Base-by-base conservation (phyloP, 1,140 invertebrate species). In the Zaprionus davidi region DNA sequence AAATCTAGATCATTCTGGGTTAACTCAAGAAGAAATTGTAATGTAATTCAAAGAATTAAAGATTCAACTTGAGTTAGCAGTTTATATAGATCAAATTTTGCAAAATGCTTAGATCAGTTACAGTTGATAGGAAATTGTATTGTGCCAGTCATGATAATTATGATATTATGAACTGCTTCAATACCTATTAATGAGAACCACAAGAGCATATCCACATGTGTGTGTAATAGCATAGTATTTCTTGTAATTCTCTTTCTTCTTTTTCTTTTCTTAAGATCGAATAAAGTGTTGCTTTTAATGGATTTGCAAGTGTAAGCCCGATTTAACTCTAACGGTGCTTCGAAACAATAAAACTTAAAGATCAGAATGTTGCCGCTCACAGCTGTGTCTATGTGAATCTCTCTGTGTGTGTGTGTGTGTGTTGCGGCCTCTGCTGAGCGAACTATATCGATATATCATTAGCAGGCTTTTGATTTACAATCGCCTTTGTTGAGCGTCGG, bases 401-500 rank as follows among this genome's bases (percentile, higher is more conserved):
- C 13, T 56, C 24, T 13, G 3, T 68, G 53, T 44, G 49, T 51
- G 68, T 31, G 49, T 44, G 20, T 26, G 53, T 36, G 20, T 59
- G 41, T 20, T 41, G 44, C 13, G 71, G 34, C 46, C 49, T 20
- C 68, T n/a, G 62, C 62, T 67, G 56, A 62, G 44, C 41, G 56
- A 58, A 72, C 70, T 78, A 76, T 84, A 84, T 87, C 84, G 84
- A 87, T 90, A 87, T 87, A 87, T 88, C 83, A 87, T 87, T 87
- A 87, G 81, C 84, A 75, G 74, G 62, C 74, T 84, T 87, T 88
- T 88, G 81, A 87, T 88, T 87, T 88, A 84, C 81, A 84, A 81
- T 83, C 81, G 78, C 81, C 83, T 87, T 86, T 87, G 68, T 70
- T 71, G 53, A 65, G 53, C 70, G 70, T 76, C 72, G 76, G 41